Percentiles rank a stretch among this genome's conserved stretches.
Conservation (phyloP, 2,888 invertebrate genomes). For the Platynereis dumerilii region DNA sequence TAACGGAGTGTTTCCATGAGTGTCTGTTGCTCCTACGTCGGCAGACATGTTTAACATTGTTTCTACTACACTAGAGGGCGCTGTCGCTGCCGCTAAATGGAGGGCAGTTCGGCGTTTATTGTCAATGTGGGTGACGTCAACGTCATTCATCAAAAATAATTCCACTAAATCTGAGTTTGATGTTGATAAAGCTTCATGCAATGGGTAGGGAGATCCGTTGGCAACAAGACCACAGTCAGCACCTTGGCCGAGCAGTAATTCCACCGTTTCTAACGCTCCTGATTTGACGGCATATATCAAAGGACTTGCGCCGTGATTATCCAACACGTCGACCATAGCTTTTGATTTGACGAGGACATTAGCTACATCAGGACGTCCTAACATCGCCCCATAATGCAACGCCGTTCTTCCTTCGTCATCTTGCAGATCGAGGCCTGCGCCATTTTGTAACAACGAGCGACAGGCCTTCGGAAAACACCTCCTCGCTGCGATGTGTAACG, state of each 20-base stretch:
- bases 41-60: neutral
- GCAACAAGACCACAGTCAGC: neutral
- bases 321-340: neutral
- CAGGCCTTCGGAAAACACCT: neutral
- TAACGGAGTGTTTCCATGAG: constrained; percentile 19
- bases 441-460: neutral
- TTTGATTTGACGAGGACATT: neutral
- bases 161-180: neutral
- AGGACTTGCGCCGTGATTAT: neutral
- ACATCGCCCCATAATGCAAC: neutral
- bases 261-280: neutral
- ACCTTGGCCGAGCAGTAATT: neutral
- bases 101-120: neutral
- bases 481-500: neutral
- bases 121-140: constrained; percentile 1
- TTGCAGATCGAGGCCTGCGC: neutral
- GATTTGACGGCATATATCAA: neutral
- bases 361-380: neutral
- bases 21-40: constrained; percentile 4
- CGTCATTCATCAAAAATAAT: constrained; percentile 1
- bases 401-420: neutral
- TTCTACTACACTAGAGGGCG: neutral
- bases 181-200: neutral
- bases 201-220: neutral
- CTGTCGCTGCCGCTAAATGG: constrained; percentile 1